A percentile compares a stretch with the other conserved stretches of the same genome.
These are phyloP conservation scores for Cerastis rubricosa DNA, from an alignment of 2,888 invertebrate genomes.

Conservation along the genomic window DNA sequence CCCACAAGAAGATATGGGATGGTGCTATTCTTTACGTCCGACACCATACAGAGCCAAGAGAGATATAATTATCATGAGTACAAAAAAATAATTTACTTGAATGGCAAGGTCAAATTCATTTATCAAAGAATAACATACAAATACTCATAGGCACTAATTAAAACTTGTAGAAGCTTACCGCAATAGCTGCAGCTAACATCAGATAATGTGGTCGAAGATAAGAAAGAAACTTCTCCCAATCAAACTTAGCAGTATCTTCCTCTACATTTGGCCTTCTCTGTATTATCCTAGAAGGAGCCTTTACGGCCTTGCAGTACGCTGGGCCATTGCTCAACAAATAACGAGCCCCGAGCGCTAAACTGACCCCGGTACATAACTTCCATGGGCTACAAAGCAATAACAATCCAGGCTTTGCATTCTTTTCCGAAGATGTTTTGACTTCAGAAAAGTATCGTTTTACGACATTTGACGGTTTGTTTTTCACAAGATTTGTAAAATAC, in stretches of 20 bases:
- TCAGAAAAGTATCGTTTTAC: constrained; percentile 80
- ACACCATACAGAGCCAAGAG: too few species aligned
- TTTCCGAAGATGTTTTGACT: constrained; percentile 75
- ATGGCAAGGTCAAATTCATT: not conserved
- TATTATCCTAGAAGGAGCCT: constrained; percentile 87
- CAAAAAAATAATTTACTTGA: not conserved
- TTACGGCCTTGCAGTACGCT: constrained; percentile 92
- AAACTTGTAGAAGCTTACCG: constrained; percentile 90
- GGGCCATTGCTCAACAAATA: constrained; percentile 87
- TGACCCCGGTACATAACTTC: constrained; percentile 87
- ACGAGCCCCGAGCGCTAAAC: constrained; percentile 83
- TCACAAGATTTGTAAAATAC: constrained; percentile 77
- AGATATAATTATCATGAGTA: too few species aligned
- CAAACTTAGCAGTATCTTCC: constrained; percentile 92
- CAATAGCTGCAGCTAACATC: constrained; percentile 94
- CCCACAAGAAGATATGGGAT: too few species aligned
- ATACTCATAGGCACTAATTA: too few species aligned
- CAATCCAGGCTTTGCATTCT: constrained; percentile 76
- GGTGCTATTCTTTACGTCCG: too few species aligned
- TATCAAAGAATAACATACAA: not conserved
- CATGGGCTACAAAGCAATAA: constrained; percentile 83
- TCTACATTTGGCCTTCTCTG: constrained; percentile 89
- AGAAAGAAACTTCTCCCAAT: constrained; percentile 94
- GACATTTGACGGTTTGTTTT: constrained; percentile 79
- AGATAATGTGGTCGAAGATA: constrained; percentile 95